phyloP scores from a whole-genome alignment of 2,888 invertebrate species.

The Agrotis segetum region DNA sequence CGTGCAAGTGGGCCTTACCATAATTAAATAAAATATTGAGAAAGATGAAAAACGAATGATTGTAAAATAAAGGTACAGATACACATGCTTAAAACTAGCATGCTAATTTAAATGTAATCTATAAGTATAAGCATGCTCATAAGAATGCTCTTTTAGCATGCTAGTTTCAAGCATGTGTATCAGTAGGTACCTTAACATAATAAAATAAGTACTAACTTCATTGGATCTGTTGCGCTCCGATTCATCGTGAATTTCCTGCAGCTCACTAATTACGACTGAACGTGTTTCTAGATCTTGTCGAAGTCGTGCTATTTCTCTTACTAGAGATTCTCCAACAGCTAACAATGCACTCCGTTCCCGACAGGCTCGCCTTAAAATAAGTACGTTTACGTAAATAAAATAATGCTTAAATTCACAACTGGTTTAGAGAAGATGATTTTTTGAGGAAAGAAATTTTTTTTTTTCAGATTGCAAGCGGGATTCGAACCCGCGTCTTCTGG shows the following conservation, averaged over 20 bases:
- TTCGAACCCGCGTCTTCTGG: too few relatives aligned
- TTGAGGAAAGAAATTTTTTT: too few relatives aligned
- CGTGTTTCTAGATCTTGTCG: conserved; percentile 79
- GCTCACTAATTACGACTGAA: conserved; percentile 67
- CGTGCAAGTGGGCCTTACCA: too few relatives aligned
- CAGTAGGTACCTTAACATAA: too few relatives aligned
- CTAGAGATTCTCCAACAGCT: conserved; percentile 82
- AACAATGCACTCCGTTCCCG: conserved; percentile 80
- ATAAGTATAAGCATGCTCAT: too few relatives aligned
- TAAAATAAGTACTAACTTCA: conserved; percentile 70
- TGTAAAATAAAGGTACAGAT: too few relatives aligned
- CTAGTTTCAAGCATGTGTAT: too few relatives aligned
- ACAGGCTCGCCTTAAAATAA: conserved; percentile 75
- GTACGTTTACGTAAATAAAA: conserved; percentile 3
- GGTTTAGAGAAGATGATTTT: not conserved
- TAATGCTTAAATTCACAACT: not conserved
- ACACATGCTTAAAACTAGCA: too few relatives aligned
- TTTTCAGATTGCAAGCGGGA: too few relatives aligned
- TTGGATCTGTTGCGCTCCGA: conserved; percentile 70
- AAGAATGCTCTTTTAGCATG: too few relatives aligned
- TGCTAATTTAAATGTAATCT: too few relatives aligned
- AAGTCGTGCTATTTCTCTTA: conserved; percentile 82
- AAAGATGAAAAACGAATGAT: not conserved
- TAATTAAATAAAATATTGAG: not conserved
- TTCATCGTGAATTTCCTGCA: conserved; percentile 71